Evolutionary conservation across 2,888 invertebrate species (phyloP).

Genomic region (Aphrophora alni): DNA sequence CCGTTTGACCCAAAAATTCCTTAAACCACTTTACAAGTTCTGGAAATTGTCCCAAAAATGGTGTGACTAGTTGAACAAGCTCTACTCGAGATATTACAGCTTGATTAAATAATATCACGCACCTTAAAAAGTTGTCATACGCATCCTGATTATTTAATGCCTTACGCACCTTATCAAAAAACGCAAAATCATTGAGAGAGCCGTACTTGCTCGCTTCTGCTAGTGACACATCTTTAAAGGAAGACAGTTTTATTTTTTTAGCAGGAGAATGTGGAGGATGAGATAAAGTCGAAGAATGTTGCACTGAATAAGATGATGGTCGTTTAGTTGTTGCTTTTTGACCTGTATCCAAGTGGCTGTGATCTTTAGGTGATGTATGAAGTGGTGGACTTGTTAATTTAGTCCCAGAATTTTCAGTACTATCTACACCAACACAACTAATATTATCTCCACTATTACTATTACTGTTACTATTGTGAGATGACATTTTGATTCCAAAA

Average conservation of each 20-base stretch:
- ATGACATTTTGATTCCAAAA: constrained; percentile 25
- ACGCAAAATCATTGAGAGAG: constrained; percentile 89
- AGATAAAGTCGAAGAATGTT: constrained; percentile 53
- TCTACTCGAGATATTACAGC: constrained; percentile 93
- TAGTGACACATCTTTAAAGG: constrained; percentile 79
- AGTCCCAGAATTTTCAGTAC: background rate
- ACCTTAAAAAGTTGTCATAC: constrained; percentile 94
- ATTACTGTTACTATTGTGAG: background rate
- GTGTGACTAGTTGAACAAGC: constrained; percentile 83
- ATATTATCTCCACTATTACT: background rate
- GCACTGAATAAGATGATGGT: constrained; percentile 61
- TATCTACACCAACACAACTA: background rate
- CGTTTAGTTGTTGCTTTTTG: constrained; percentile 54
- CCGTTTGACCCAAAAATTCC: constrained; percentile 77
- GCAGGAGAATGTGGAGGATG: constrained; percentile 64
- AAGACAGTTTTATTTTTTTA: constrained; percentile 69
- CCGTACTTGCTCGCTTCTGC: constrained; percentile 93
- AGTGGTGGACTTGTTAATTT: background rate
- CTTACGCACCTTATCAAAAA: constrained; percentile 91
- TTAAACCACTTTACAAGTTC: constrained; percentile 93
- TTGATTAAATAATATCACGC: constrained; percentile 90
- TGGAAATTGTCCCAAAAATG: constrained; percentile 87
- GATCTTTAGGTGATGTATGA: background rate
- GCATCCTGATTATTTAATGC: constrained; percentile 85
- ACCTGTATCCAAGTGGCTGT: background rate